Conservation (phyloP, 2,888 invertebrate species). For the Formica aserva region DNA sequence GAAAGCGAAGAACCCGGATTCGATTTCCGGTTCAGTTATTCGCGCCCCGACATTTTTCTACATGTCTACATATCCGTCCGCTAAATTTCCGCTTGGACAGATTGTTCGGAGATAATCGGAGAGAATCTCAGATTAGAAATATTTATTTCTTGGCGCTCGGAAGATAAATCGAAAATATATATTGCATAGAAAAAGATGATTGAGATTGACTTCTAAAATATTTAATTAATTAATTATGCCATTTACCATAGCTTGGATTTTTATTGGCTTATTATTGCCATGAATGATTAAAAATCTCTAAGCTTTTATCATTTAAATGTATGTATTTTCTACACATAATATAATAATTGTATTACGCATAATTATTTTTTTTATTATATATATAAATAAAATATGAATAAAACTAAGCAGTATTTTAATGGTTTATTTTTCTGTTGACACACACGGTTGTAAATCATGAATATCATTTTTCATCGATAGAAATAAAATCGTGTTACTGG, state of each 20-base stretch:
- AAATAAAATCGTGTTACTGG: conserved; percentile 56
- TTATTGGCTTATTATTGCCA: neutral
- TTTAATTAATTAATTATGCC: neutral
- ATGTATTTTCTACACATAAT: neutral
- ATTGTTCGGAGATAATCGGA: neutral
- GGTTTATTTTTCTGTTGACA: conserved; percentile 54
- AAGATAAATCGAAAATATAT: neutral
- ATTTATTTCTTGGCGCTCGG: neutral
- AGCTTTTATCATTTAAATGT: neutral
- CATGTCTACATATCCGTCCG: neutral
- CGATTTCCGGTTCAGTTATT: neutral
- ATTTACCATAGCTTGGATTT: neutral
- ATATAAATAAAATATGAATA: too few relatives aligned
- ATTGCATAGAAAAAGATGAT: neutral
- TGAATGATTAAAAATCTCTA: neutral
- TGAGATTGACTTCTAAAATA: too few relatives aligned
- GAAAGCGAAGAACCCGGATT: neutral
- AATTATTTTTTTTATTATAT: neutral
- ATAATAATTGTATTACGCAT: too few relatives aligned
- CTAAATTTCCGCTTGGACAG: neutral
- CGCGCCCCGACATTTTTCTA: neutral
- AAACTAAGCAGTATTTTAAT: conserved; percentile 41
- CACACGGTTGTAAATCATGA: conserved; percentile 16
- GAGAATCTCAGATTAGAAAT: neutral
- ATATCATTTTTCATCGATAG: conserved; percentile 60